Percentiles rank a stretch among this genome's conserved stretches.
Conservation (phyloP, 1,140 invertebrate species). For the Cryptotermes secundus region DNA sequence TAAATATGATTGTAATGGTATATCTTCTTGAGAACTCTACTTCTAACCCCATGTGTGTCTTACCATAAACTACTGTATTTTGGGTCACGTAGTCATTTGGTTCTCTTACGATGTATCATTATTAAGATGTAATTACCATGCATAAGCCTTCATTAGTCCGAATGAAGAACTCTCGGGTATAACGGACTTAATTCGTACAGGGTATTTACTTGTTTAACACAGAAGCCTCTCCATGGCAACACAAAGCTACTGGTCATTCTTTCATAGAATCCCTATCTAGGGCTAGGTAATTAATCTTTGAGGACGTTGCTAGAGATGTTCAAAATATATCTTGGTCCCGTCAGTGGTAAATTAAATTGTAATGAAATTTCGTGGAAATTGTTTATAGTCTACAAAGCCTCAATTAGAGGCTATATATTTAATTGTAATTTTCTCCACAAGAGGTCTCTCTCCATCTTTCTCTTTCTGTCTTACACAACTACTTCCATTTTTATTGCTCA, state of each 20-base stretch:
- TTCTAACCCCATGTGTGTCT: not conserved
- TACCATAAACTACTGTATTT: not conserved
- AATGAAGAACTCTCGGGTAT: not conserved
- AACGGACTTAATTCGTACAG: not conserved
- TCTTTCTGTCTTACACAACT: not conserved
- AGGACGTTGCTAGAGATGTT: not conserved
- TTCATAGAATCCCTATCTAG: not conserved
- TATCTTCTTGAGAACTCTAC: not conserved
- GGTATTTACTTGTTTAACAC: not conserved
- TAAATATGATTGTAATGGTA: not conserved
- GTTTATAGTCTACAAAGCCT: slow-evolving; percentile 16
- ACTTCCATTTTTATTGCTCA: not conserved
- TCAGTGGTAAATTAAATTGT: slow-evolving; percentile 1
- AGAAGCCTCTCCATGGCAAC: not conserved
- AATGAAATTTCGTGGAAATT: slow-evolving; percentile 24
- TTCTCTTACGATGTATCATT: not conserved
- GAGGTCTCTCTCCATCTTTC: too few species aligned
- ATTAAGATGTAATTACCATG: not conserved
- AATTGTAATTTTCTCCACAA: not conserved
- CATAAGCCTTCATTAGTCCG: not conserved
- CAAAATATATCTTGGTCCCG: not conserved
- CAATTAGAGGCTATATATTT: slow-evolving; percentile 18
- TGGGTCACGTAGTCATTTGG: not conserved
- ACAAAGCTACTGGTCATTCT: not conserved
- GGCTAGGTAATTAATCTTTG: not conserved